Evolutionary conservation across 2,113 vertebrate species (phyloP).

Genomic region (Sclerurus mexicanus): DNA sequence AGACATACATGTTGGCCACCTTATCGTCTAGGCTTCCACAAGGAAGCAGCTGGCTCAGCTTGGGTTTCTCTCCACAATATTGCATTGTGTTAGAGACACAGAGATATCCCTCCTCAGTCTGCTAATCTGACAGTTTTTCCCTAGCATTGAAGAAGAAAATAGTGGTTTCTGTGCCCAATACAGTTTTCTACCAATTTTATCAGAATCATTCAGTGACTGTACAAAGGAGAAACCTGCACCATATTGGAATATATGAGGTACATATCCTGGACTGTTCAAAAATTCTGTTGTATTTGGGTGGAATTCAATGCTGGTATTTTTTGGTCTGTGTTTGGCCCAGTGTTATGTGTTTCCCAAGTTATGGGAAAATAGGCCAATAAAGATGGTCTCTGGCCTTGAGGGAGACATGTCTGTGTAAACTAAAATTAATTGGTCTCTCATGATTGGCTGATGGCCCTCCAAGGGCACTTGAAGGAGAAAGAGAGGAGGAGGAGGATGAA

Average conservation of each 20-base stretch:
- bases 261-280: background rate
- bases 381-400: no score
- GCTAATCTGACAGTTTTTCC: background rate
- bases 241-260: background rate
- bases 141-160: background rate
- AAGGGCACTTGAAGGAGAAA: no score
- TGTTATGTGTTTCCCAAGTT: no score
- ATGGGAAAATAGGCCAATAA: no score
- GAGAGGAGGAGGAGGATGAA: no score
- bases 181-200: background rate
- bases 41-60: background rate
- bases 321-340: no score
- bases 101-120: background rate
- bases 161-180: background rate
- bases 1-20: background rate
- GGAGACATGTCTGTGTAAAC: no score
- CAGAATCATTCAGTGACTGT: background rate
- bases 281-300: no score
- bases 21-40: background rate
- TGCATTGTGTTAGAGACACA: background rate
- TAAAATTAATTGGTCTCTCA: no score
- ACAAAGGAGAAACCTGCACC: background rate
- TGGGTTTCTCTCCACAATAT: background rate
- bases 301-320: no score
- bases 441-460: no score